Evolutionary conservation across 2,113 vertebrate species (phyloP), one percentile per base, ranked within the genome.

Genomic region (Colaptes auratus): DNA sequence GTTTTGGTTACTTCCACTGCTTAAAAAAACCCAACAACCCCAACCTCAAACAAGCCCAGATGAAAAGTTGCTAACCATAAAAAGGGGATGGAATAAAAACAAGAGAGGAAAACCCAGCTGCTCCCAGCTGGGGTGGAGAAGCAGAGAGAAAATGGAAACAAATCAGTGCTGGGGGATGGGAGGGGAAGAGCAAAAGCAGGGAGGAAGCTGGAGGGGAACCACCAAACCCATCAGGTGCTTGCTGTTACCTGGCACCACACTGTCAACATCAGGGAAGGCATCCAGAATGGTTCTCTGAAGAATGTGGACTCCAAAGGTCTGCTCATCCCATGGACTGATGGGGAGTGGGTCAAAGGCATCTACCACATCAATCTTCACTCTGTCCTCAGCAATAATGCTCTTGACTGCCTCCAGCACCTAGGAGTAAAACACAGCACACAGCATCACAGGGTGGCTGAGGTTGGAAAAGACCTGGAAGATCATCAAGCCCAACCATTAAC

Each of bases 251-350:
- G 99, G 99, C 72, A 96, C 98, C 16, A 99, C 95, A 27, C 96
- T 97, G 75, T 82, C 89, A 69, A 99, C 92, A 77, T 98, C 93
- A n/a, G 99, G 99, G 96, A 99, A 99, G 93, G 97, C 95, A 48
- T 99, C 98, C 91, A 97, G 88, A 70, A 99, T 89, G 4, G 98
- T 99, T 92, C 97, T 98, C 89, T 97, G 98, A 42, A 99, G 98
- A 93, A 99, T 94, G 87, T 99, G 99, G 92, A 98, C 98, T 65
- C 98, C 99, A 79, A 99, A 98, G 2, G 98, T 96, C 56, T 95
- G 96, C 59, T 98, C 97, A 72, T 98, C 98, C 79, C 96, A 97
- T 3, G 99, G 98, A 78, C 99, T 99, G 96, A 98, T 4, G 3
- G 98, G 99, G 24, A 98, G 94, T 1, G 99, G 98, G 77, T 99